Evolutionary conservation across 2,888 invertebrate genomes (phyloP).

Genomic region (Caenorhabditis angaria): DNA sequence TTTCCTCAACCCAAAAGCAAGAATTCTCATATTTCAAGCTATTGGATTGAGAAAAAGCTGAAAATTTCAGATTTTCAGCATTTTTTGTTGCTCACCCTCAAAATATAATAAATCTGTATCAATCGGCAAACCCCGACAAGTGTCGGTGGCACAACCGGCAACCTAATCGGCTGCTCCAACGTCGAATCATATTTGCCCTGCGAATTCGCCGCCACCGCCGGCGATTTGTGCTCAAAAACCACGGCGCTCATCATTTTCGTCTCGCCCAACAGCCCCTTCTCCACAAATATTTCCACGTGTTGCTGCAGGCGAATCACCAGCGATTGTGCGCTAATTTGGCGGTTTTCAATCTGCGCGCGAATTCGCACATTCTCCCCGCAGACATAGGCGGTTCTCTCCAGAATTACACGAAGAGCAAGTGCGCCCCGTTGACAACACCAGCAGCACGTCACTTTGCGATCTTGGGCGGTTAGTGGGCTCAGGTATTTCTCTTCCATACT

Average conservation of each 20-base stretch:
- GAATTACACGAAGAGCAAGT: constrained; percentile 78
- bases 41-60: too few species aligned
- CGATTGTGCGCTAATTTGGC: constrained; percentile 50
- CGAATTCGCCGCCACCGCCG: constrained; percentile 62
- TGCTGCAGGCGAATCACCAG: constrained; percentile 55
- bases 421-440: constrained; percentile 81
- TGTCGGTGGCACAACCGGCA: constrained; percentile 83
- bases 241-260: constrained; percentile 80
- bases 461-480: constrained; percentile 79
- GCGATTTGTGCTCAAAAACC: constrained; percentile 79
- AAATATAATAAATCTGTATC: constrained; percentile 81
- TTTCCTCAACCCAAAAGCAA: too few species aligned
- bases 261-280: constrained; percentile 80
- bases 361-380: constrained; percentile 69
- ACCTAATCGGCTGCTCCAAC: constrained; percentile 78
- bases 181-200: constrained; percentile 77
- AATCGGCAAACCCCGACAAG: constrained; percentile 80
- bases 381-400: constrained; percentile 82
- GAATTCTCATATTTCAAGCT: too few species aligned
- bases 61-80: neutral
- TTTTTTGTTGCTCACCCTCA: constrained; percentile 77
- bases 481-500: constrained; percentile 84
- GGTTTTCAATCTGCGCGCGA: constrained; percentile 71
- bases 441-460: constrained; percentile 79
- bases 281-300: constrained; percentile 82